phyloP scores from a whole-genome alignment of 1,140 invertebrate species.

The Drosophila triauraria region DNA sequence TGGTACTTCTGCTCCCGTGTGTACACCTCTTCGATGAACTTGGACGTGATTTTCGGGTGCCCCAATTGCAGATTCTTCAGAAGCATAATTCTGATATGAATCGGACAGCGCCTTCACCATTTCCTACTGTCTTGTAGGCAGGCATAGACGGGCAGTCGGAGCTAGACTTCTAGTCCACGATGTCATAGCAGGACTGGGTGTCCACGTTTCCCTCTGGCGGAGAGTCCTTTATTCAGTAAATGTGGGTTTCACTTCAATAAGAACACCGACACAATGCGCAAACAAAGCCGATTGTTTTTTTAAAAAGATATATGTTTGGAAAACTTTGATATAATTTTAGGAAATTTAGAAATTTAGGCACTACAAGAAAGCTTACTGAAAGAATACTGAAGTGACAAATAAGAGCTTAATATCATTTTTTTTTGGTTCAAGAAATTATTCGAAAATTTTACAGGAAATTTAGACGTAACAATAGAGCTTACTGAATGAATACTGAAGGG shows the following conservation, averaged over 20 bases:
- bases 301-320: not conserved
- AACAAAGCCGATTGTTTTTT: no score
- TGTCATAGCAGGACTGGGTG: conserved; percentile 62
- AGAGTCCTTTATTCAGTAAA: conserved; percentile 65
- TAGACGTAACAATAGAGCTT: no score
- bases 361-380: no score
- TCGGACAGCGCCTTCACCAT: conserved; percentile 87
- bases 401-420: no score
- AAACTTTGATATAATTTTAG: not conserved
- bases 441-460: not conserved
- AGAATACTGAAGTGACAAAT: no score
- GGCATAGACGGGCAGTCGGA: conserved; percentile 74
- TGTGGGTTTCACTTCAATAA: conserved; percentile 32
- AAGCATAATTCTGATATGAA: conserved; percentile 94
- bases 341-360: not conserved
- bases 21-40: conserved; percentile 98
- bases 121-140: conserved; percentile 83
- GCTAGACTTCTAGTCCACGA: conserved; percentile 70
- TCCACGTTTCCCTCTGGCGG: conserved; percentile 63
- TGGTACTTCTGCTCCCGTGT: conserved; percentile 96
- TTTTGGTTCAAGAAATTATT: no score
- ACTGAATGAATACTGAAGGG: no score
- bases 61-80: conserved; percentile 97
- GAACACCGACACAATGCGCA: no score
- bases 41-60: conserved; percentile 94